Conservation (phyloP, 2,888 invertebrate species). For the Andrena hattorfiana region DNA sequence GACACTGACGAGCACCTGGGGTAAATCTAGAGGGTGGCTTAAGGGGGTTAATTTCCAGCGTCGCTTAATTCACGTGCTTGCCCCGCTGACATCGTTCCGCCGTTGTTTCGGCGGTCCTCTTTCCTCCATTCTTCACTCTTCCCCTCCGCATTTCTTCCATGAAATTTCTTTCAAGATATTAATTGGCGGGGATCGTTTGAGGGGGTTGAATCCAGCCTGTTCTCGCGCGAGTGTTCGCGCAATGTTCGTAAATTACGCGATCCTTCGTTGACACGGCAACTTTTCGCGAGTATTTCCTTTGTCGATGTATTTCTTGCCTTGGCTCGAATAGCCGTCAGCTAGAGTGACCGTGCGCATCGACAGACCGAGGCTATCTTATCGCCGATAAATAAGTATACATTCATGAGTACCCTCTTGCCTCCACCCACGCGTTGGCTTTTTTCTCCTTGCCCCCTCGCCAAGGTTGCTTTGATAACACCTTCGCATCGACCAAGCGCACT, state of each 20-base stretch:
- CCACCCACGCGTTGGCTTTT: conserved; percentile 60
- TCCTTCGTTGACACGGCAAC: no score
- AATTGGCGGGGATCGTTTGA: not conserved
- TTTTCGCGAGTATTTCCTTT: no score
- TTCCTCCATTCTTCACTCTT: not conserved
- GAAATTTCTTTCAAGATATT: conserved; percentile 1
- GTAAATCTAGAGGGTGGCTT: conserved; percentile 72
- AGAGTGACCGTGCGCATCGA: conserved; percentile 32
- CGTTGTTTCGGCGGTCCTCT: conserved; percentile 54
- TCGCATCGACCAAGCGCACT: conserved; percentile 28
- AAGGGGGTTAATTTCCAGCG: conserved; percentile 74
- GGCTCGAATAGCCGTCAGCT: not conserved
- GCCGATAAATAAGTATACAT: conserved; percentile 74
- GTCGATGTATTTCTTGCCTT: not conserved
- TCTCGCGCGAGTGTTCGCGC: no score
- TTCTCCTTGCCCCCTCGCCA: conserved; percentile 54
- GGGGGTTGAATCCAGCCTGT: not conserved
- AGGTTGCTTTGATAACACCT: conserved; percentile 71
- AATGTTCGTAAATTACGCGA: no score
- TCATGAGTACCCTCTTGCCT: conserved; percentile 66
- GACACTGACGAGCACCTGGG: conserved; percentile 75
- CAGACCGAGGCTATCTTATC: conserved; percentile 71
- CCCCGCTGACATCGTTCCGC: conserved; percentile 71
- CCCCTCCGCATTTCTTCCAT: not conserved
- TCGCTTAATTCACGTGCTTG: conserved; percentile 73